Evolutionary conservation across 2,113 vertebrate species (phyloP), one percentile per base, ranked within the genome.

Genomic region (Salvelinus sp.): DNA sequence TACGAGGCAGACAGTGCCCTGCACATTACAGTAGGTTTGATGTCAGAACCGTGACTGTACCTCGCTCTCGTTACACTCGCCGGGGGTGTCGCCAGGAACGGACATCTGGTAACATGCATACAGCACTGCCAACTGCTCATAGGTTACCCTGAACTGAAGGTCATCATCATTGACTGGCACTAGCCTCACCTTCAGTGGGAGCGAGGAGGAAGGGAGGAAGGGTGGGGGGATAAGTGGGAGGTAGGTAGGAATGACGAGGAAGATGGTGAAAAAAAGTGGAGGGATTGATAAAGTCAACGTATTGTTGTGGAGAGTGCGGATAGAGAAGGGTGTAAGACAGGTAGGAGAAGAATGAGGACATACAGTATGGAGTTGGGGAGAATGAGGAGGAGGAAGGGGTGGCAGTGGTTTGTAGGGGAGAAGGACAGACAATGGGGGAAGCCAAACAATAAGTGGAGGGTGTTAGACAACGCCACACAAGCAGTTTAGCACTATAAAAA

Each of bases 81-180:
- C 89, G 80, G 95, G 94, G 64, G 93, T 83, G 80, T 99, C 98
- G 84, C 95, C 95, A 89, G 98, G 98, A 83, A 98, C 78, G 90
- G 94, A 87, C 96, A 95, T 96, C 96, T 99, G 98, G 95, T 99
- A 99, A 90, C 94, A 87, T 92, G 94, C 88, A 92, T 95, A 99
- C 82, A 99, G 94, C 85, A 94, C 88, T 82, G 90, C 92, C 74
- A 97, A 98, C 63, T 95, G 95, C 90, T 92, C 87, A 93, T 95
- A 98, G 89, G 98, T 95, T 28, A 94, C 95, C 89, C 88, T 91
- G 94, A 99, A 99, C 79, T 94, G 93, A 80, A 95, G 95, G 90
- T 99, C 96, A 91, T 99, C 97, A 95, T 95, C 96, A 94, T 93
- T 96, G 93, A 95, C 96, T 27, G 95, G 95, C 88, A 99, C 98